phyloP scores from a whole-genome alignment of 23 tunicate species.

The Styela clava region DNA sequence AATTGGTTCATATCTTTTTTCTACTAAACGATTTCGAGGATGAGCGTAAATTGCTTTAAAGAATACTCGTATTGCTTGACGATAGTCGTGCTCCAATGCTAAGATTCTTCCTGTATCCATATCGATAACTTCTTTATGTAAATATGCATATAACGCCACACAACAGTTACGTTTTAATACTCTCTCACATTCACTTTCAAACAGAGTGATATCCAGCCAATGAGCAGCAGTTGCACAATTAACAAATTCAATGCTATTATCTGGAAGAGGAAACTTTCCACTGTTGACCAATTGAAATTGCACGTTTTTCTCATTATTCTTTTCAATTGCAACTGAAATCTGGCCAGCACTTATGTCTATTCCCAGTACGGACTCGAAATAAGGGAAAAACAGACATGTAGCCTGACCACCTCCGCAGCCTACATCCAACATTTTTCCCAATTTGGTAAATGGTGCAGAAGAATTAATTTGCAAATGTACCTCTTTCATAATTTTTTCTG shows the following conservation, averaged over 20 bases:
- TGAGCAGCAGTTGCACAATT: not conserved
- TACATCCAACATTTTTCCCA: not conserved
- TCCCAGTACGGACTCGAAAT: constrained; percentile 3
- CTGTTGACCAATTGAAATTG: not conserved
- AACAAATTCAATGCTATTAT: not conserved
- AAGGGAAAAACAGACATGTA: not conserved
- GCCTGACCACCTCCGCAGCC: constrained; percentile 18
- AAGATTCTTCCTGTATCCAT: not conserved
- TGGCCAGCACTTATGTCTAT: constrained; percentile 7
- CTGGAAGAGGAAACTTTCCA: not conserved
- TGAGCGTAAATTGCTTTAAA: not conserved
- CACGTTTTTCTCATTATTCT: not conserved
- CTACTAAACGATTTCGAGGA: not conserved
- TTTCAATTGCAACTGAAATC: not conserved
- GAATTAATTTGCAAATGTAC: not conserved
- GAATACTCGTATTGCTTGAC: not conserved
- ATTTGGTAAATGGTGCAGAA: not conserved
- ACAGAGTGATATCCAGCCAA: not conserved
- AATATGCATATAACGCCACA: not conserved
- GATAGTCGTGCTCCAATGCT: not conserved
- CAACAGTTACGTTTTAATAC: not conserved
- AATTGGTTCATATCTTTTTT: not conserved
- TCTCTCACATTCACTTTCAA: not conserved
- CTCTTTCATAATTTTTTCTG: not conserved
- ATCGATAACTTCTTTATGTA: not conserved